Evolutionary conservation across 2,888 invertebrate genomes (phyloP).

Genomic region (Sipha maydis): DNA sequence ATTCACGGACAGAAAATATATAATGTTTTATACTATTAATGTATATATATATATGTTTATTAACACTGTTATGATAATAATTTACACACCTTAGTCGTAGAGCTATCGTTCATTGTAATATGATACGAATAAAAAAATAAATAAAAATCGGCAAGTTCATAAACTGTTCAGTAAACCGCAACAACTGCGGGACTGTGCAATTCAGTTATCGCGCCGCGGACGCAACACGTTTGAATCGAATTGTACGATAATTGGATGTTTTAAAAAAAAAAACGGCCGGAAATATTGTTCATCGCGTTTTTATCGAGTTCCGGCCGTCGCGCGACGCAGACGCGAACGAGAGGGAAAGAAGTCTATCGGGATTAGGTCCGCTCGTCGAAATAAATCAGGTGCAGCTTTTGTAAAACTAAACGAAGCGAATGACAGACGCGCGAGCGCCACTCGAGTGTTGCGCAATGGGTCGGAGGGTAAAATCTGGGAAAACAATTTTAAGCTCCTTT

Average conservation of each 20-base stretch:
- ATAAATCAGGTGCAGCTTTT: slow-evolving; percentile 55
- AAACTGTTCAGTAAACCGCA: no score
- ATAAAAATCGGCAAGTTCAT: no score
- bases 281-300: slow-evolving; percentile 6
- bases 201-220: neutral
- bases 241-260: slow-evolving; percentile 34
- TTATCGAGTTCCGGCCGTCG: neutral
- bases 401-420: slow-evolving; percentile 57
- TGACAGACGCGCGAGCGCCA: slow-evolving; percentile 33
- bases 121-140: no score
- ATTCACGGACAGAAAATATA: no score
- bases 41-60: no score
- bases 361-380: slow-evolving; percentile 53
- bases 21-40: no score
- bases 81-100: no score
- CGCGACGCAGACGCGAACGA: slow-evolving; percentile 23
- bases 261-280: neutral
- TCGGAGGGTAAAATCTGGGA: neutral
- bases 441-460: neutral
- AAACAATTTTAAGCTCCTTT: slow-evolving; percentile 44
- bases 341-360: slow-evolving; percentile 40
- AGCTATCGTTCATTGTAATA: no score
- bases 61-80: no score
- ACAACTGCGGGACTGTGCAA: no score
- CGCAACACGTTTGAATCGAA: neutral